These are phyloP conservation scores for Paradoxurus hermaphroditus DNA, from an alignment of 2,113 vertebrate genomes.

Conservation along the genomic window DNA sequence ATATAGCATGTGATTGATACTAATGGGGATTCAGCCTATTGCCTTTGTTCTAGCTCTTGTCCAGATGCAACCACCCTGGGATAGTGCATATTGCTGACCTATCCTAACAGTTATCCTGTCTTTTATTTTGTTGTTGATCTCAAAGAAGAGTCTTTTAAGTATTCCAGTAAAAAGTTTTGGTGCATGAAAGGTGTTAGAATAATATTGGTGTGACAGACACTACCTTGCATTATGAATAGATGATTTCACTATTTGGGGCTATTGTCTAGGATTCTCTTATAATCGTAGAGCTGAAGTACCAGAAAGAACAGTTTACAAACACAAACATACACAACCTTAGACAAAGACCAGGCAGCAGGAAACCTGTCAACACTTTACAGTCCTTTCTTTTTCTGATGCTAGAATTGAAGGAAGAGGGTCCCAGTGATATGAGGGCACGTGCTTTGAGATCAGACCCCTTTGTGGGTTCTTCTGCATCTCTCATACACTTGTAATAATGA, in stretches of 20 bases:
- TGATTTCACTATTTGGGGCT: slow-evolving; percentile 27
- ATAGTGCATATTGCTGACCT: not conserved
- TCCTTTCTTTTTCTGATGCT: not conserved
- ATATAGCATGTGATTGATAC: not conserved
- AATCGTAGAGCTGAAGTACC: not conserved
- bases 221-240: not conserved
- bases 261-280: not conserved
- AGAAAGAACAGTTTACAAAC: not conserved
- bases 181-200: not conserved
- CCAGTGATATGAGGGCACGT: not conserved
- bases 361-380: not conserved
- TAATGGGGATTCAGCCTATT: not conserved
- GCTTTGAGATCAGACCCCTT: not conserved
- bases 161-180: not conserved
- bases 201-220: not conserved
- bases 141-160: not conserved
- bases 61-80: not conserved
- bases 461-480: not conserved
- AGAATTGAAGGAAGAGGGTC: not conserved
- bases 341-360: not conserved
- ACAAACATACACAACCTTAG: not conserved
- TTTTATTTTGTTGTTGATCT: slow-evolving; percentile 1
- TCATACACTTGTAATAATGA: not conserved
- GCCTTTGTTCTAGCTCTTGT: not conserved
- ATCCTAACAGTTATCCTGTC: not conserved